Evolutionary conservation across 2,888 invertebrate genomes (phyloP).

Genomic region (Drosophila mettleri): DNA sequence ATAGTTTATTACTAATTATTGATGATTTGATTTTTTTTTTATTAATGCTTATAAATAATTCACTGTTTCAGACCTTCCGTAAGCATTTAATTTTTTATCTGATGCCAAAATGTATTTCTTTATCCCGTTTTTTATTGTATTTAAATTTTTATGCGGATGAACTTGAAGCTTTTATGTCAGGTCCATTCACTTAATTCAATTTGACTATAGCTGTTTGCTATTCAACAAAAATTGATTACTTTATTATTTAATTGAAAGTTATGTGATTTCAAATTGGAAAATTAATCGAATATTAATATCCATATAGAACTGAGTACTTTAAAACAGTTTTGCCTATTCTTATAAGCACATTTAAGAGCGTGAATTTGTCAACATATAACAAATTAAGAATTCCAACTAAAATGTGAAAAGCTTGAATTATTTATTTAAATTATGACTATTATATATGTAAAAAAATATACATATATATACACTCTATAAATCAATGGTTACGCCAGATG

Average conservation of each 20-base stretch:
- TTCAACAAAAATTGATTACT: conserved; percentile 49
- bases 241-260: conserved; percentile 51
- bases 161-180: conserved; percentile 11
- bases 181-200: conserved; percentile 26
- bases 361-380: neutral
- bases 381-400: neutral
- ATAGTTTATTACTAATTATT: neutral
- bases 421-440: conserved; percentile 26
- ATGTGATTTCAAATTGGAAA: conserved; percentile 48
- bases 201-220: conserved; percentile 19
- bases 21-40: neutral
- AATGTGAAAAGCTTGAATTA: neutral
- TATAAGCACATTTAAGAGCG: conserved; percentile 5
- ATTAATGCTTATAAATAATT: neutral
- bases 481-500: conserved; percentile 39
- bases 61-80: no score
- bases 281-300: conserved; percentile 45
- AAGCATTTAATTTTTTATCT: neutral
- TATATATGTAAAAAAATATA: no score
- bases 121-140: conserved; percentile 1
- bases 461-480: conserved; percentile 28
- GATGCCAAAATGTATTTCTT: neutral
- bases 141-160: conserved; percentile 33
- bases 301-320: conserved; percentile 7
- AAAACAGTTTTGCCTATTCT: neutral